phyloP scores from a whole-genome alignment of 2,888 invertebrate genomes.

The Drosophila phalerata region DNA sequence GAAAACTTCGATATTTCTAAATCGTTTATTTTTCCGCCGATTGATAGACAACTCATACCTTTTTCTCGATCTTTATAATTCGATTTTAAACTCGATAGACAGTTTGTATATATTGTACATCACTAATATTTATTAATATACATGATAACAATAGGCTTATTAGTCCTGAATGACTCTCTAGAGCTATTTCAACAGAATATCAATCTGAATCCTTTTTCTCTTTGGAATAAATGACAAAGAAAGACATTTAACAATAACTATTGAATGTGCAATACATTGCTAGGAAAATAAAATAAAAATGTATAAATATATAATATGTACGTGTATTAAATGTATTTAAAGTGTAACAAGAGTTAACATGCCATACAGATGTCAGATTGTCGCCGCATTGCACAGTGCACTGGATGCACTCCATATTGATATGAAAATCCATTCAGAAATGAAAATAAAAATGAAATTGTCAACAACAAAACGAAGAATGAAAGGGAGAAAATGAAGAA shows the following conservation, averaged over 20 bases:
- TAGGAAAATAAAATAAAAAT: background rate
- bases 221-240: no score
- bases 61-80: no score
- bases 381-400: slow-evolving; percentile 17
- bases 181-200: background rate
- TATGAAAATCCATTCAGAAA: slow-evolving; percentile 39
- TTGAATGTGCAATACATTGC: background rate
- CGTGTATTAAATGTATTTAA: slow-evolving; percentile 25
- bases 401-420: slow-evolving; percentile 37
- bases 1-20: no score
- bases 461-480: slow-evolving; percentile 37
- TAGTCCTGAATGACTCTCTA: no score
- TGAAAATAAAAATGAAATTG: slow-evolving; percentile 20
- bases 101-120: no score
- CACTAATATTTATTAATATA: background rate
- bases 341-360: slow-evolving; percentile 35
- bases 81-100: no score
- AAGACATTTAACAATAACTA: background rate
- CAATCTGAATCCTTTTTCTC: background rate
- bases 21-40: no score
- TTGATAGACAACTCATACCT: no score
- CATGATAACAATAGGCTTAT: background rate
- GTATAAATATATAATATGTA: background rate
- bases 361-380: slow-evolving; percentile 44
- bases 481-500: slow-evolving; percentile 31